Evolutionary conservation across 2,888 invertebrate genomes (phyloP).

Genomic region (Onthophagus sagittarius): DNA sequence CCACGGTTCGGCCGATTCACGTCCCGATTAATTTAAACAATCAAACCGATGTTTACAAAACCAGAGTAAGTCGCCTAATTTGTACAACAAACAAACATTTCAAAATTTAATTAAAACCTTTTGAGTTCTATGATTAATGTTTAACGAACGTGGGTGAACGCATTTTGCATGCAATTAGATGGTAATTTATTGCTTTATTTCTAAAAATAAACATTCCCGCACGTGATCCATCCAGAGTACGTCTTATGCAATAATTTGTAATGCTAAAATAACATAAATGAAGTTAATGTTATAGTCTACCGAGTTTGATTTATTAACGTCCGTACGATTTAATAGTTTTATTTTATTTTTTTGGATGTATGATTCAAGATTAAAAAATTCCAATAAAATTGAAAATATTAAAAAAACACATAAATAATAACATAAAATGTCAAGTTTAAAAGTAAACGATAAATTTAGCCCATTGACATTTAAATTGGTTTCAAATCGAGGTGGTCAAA

Average conservation of each 20-base stretch:
- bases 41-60: slow-evolving; percentile 71
- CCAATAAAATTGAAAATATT: background rate
- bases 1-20: slow-evolving; percentile 65
- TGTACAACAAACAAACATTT: background rate
- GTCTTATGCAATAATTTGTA: background rate
- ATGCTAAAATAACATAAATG: background rate
- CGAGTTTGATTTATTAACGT: too few relatives aligned
- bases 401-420: background rate
- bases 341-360: too few relatives aligned
- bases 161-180: background rate
- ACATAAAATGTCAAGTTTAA: background rate
- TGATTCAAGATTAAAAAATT: too few relatives aligned
- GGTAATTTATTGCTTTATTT: background rate
- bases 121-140: background rate
- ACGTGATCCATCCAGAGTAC: background rate
- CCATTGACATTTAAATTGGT: background rate
- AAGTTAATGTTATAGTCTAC: background rate
- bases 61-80: slow-evolving; percentile 38
- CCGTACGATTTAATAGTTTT: too few relatives aligned
- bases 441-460: background rate
- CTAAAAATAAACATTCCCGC: background rate
- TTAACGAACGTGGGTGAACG: background rate
- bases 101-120: background rate
- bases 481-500: background rate
- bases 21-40: slow-evolving; percentile 72